phyloP scores from a whole-genome alignment of 1,140 invertebrate species.

The Dinoponera quadriceps region DNA sequence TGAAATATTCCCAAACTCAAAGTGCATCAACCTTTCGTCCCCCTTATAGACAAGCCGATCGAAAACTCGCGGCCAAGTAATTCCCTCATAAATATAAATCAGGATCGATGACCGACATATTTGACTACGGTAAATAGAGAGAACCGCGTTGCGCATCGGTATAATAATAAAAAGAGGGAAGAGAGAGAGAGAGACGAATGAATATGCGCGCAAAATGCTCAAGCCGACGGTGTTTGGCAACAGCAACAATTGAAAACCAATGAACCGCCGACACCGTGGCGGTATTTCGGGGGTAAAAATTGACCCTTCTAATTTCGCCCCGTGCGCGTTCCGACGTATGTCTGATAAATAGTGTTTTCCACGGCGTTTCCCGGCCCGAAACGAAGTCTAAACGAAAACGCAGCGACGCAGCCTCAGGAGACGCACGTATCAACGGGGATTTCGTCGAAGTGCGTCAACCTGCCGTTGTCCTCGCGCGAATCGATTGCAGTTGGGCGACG shows the following conservation, averaged over 20 bases:
- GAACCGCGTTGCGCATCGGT: not conserved
- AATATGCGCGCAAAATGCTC: too few species aligned
- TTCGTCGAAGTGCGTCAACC: slow-evolving; percentile 9
- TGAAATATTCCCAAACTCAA: slow-evolving; percentile 12
- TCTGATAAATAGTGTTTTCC: not conserved
- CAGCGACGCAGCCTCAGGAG: not conserved
- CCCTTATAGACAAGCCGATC: not conserved
- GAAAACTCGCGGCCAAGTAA: not conserved
- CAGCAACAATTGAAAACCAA: not conserved
- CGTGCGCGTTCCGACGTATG: not conserved
- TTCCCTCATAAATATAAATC: not conserved
- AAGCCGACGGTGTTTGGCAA: not conserved
- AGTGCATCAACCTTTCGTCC: not conserved
- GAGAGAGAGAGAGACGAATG: not conserved
- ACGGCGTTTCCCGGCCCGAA: not conserved
- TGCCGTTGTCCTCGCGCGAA: not conserved
- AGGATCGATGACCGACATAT: not conserved
- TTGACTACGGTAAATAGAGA: not conserved
- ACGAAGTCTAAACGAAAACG: not conserved
- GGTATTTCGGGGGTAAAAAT: not conserved
- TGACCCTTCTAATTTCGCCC: not conserved
- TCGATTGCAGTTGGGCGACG: not conserved
- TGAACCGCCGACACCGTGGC: not conserved
- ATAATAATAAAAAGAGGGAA: not conserved
- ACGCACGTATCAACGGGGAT: not conserved